phyloP scores from a whole-genome alignment of 2,797 vertebrate species.

The Oryzias dopingdopingensis region DNA sequence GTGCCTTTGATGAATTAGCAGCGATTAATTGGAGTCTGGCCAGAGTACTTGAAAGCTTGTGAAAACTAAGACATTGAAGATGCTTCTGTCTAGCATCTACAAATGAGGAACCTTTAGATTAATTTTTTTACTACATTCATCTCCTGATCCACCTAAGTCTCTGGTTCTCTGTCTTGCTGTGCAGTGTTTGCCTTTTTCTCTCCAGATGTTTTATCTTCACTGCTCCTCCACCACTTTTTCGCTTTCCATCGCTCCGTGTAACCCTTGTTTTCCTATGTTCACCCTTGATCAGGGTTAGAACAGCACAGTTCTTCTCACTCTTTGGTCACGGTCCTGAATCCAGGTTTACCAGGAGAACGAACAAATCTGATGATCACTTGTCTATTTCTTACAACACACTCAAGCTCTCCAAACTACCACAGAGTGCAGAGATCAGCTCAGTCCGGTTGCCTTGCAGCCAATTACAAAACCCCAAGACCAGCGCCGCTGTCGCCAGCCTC shows the following conservation, averaged over 20 bases:
- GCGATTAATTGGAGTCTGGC: slow-evolving; percentile 30
- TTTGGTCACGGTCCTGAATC: slow-evolving; percentile 43
- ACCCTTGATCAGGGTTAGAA: slow-evolving; percentile 65
- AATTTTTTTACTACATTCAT: slow-evolving; percentile 27
- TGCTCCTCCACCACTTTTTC: slow-evolving; percentile 19
- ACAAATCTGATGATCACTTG: slow-evolving; percentile 75
- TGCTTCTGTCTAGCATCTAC: slow-evolving; percentile 38
- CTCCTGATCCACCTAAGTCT: slow-evolving; percentile 67
- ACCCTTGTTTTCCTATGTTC: slow-evolving; percentile 64
- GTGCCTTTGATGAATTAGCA: not conserved
- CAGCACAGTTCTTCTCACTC: slow-evolving; percentile 36
- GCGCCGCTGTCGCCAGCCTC: slow-evolving; percentile 31
- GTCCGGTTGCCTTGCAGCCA: slow-evolving; percentile 63
- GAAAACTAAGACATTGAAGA: slow-evolving; percentile 44
- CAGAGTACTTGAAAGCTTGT: slow-evolving; percentile 47
- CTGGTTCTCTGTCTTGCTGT: slow-evolving; percentile 31
- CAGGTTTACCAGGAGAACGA: slow-evolving; percentile 68
- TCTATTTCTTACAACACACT: slow-evolving; percentile 21
- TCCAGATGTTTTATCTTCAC: slow-evolving; percentile 30
- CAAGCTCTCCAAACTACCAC: slow-evolving; percentile 31
- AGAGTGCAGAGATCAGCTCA: slow-evolving; percentile 41
- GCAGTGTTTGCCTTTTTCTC: slow-evolving; percentile 32
- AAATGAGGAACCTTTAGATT: slow-evolving; percentile 42
- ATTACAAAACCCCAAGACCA: slow-evolving; percentile 59
- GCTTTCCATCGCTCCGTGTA: slow-evolving; percentile 27